Percentiles rank a stretch among this genome's conserved stretches.
These are phyloP conservation scores for Varecia variegata DNA, from an alignment of 2,797 vertebrate species.

Conservation along the genomic window DNA sequence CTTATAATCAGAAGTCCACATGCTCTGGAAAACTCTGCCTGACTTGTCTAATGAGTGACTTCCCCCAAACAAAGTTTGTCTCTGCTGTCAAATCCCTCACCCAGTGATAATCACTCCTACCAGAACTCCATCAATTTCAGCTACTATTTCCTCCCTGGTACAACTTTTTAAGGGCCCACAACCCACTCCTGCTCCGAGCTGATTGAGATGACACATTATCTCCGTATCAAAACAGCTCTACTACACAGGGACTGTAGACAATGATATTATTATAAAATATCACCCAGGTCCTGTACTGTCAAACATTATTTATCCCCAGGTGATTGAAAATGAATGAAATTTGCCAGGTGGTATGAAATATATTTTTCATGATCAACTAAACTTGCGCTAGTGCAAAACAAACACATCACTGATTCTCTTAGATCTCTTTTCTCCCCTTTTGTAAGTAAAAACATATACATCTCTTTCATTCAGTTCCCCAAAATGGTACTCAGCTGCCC, in stretches of 20 bases:
- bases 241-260: not conserved
- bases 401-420: not conserved
- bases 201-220: constrained; percentile 15
- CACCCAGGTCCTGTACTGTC: constrained; percentile 13
- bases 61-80: constrained; percentile 58
- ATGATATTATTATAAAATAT: constrained; percentile 47
- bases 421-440: not conserved
- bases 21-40: constrained; percentile 47
- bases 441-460: not conserved
- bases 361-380: not conserved
- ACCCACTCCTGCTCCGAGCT: not conserved
- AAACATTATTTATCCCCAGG: constrained; percentile 20
- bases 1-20: constrained; percentile 69
- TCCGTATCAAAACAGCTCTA: not conserved
- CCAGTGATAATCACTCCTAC: constrained; percentile 26
- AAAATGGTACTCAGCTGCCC: not conserved
- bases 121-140: constrained; percentile 38
- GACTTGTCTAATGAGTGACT: constrained; percentile 69
- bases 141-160: constrained; percentile 16
- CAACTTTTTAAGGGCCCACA: constrained; percentile 17
- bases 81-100: constrained; percentile 69
- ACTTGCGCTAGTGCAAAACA: not conserved
- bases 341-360: not conserved
- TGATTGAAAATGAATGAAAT: constrained; percentile 53
- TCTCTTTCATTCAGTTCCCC: not conserved